Evolutionary conservation across 2,888 invertebrate species (phyloP), one percentile per base, ranked within the genome.

Genomic region (Philereme transversata): DNA sequence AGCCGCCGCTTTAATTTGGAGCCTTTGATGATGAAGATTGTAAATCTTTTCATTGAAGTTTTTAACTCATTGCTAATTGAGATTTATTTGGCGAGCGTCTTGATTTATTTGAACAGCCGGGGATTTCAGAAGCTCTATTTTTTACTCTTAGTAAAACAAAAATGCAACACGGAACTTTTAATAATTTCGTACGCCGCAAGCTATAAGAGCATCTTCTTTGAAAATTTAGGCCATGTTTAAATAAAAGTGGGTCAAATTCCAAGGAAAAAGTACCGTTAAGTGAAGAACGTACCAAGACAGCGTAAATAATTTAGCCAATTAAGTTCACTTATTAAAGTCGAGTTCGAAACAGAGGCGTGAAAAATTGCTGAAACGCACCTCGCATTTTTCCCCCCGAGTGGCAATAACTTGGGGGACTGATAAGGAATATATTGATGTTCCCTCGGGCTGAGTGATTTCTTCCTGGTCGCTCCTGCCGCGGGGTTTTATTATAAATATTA

Each of bases 341-440:
- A 51, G 44, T 62, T 62, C 55, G 60, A 64, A 64, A 61, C 66
- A 67, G 54, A 64, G 60, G 60, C 63, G 65, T 72, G 70, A 73
- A 67, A 71, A 70, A 72, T 73, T 58, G 61, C 62, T 45, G 47
- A 61, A 63, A 69, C 70, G 67, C 61, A 66, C 46, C 64, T 56
- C 57, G 62, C 70, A 73, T 72, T 72, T 70, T 69, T 73, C 65
- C 62, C 67, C 61, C 59, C 62, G 58, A 53, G 57, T 51, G 56
- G 53, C 60, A 61, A 62, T 68, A 68, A 65, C n/a, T 59, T 65
- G 63, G 57, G 65, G 52, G 53, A 48, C 70, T 69, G 80, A 79
- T 79, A 79, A 79, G 75, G 68, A 64, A 71, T 64, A 73, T 80
- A 81, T 80, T 80, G 81, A 81, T 81, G 79, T 63, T 71, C 74